Base-by-base conservation (phyloP, 37 sponge, comb jelly and placozoan genomes). In the Crambe crambe region DNA sequence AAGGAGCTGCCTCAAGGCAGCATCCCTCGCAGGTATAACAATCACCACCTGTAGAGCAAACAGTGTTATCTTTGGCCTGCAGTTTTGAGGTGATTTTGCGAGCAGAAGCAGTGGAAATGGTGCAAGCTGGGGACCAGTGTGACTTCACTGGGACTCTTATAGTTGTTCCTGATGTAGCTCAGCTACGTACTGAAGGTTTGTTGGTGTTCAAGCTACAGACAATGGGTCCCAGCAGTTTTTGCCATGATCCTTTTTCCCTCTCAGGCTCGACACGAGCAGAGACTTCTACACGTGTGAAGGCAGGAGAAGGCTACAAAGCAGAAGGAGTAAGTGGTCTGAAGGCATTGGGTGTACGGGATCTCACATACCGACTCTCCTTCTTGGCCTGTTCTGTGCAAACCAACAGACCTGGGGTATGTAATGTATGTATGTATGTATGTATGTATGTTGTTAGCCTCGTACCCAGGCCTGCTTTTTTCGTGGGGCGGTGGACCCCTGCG, bases 91-190 rank as follows among this genome's bases (percentile, higher is more conserved):
- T 98, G 38, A 76, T 98, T 22, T 66, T 98, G 37, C 63, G 96
- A 35, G 96, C 90, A 6, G 99, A 98, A 79, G 87, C 89, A 26
- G 99, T 98, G 30, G 99, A 98, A 38, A 58, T 72, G 40, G 97
- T 94, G 6, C 99, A 96, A 43, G 92, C 99, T 25, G 99, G 99
- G 0, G 99, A 98, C 80, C 93, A 93, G 84, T 96, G 94, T 78
- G 99, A 98, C 80, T 96, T 98, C 84, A 98, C 83, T 23, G 99
- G 99, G 4, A 98, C 99, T 29, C 90, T 98, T 29, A 90, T 98
- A 38, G 99, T 95, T 26, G 96, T 98, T 18, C 99, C 99, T 0
- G 99, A 98, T 63, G 99, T 98, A 32, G 54, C 91, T 9, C 92
- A 95, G 62, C 79, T 98, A 27, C 72, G 63, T 29, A 76, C 87